Evolutionary conservation across 2,797 vertebrate genomes (phyloP).

Genomic region (Microctenopoma lineatum): DNA sequence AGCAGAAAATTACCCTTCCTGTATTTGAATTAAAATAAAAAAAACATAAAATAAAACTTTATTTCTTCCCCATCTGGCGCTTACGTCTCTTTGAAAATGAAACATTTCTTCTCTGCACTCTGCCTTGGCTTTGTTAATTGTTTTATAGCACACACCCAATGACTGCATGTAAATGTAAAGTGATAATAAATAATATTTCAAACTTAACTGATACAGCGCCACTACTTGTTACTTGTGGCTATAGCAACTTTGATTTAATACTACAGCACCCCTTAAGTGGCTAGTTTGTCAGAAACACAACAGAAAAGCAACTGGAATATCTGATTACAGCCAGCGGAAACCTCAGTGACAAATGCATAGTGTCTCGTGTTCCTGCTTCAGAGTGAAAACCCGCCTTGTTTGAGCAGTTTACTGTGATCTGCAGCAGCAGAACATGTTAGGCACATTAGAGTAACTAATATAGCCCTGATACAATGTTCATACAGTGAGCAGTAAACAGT

Average conservation of each 20-base stretch:
- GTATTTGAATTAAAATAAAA: no score
- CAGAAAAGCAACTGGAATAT: conserved; percentile 1
- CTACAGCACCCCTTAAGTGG: neutral
- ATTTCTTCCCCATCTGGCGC: no score
- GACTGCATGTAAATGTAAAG: neutral
- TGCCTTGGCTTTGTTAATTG: no score
- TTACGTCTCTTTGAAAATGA: no score
- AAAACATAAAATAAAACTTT: no score
- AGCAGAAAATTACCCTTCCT: no score
- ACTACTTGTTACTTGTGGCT: neutral
- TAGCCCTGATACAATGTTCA: neutral
- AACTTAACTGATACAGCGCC: conserved; percentile 1
- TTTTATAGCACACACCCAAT: no score
- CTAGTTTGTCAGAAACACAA: conserved; percentile 8
- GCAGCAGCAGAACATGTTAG: conserved; percentile 1
- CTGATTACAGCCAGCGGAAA: conserved; percentile 5
- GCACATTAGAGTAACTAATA: neutral
- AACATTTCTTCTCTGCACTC: no score
- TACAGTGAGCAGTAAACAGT: conserved; percentile 10
- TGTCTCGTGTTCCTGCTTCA: conserved; percentile 19
- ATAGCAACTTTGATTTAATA: neutral
- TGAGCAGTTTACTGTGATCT: conserved; percentile 16
- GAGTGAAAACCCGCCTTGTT: conserved; percentile 4
- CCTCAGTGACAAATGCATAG: conserved; percentile 7
- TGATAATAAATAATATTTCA: neutral